phyloP scores from a whole-genome alignment of 2,888 invertebrate genomes.

The Acholoe squamosa region DNA sequence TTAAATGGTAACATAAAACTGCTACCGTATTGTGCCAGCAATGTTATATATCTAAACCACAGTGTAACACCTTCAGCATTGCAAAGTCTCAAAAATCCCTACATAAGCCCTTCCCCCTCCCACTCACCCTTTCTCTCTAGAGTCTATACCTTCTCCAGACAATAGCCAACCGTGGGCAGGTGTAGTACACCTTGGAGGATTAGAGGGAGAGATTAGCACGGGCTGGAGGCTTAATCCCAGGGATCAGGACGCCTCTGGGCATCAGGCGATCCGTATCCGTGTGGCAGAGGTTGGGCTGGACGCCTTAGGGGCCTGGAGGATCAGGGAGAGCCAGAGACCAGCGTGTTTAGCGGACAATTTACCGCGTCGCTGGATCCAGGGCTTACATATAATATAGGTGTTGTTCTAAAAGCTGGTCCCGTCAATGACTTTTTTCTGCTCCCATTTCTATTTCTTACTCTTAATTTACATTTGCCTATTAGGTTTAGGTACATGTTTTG shows the following conservation, averaged over 20 bases:
- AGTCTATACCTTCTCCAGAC: not conserved
- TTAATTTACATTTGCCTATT: no score
- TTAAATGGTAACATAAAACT: no score
- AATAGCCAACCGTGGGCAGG: not conserved
- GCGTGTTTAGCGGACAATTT: conserved; percentile 14
- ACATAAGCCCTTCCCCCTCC: not conserved
- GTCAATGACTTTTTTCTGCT: not conserved
- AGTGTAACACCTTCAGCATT: conserved; percentile 4
- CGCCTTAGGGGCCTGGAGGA: not conserved
- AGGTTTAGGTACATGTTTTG: no score
- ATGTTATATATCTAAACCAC: not conserved
- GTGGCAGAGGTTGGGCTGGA: not conserved
- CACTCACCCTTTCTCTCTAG: no score
- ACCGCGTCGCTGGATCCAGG: not conserved
- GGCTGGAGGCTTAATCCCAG: not conserved
- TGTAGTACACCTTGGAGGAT: conserved; percentile 8
- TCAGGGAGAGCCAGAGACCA: not conserved
- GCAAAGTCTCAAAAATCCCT: not conserved
- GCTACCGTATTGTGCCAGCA: not conserved
- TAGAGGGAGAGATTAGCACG: not conserved
- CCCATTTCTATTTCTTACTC: not conserved
- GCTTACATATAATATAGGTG: not conserved
- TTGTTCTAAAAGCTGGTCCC: not conserved
- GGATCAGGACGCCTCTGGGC: conserved; percentile 44
- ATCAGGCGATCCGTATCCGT: not conserved